These are phyloP conservation scores for Apoderus coryli DNA, from an alignment of 2,888 invertebrate genomes.

Conservation along the genomic window DNA sequence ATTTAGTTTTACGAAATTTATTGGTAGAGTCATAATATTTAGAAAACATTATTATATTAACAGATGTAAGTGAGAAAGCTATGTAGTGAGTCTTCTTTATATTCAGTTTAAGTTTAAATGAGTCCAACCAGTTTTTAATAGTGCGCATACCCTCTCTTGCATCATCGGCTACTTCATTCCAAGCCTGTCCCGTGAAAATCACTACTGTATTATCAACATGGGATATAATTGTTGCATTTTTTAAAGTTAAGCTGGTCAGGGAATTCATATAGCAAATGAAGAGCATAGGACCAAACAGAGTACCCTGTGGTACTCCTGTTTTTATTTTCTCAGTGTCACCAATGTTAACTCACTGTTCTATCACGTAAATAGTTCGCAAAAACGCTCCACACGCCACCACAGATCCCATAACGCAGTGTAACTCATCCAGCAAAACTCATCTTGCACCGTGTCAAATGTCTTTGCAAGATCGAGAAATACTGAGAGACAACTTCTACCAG, in stretches of 20 bases:
- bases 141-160: neutral
- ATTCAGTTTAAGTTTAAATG: conserved; percentile 4
- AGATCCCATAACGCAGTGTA: too few species aligned
- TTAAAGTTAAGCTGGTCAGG: neutral
- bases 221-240: conserved; percentile 2
- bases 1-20: too few species aligned
- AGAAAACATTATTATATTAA: too few species aligned
- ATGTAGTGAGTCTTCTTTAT: conserved; percentile 5
- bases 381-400: too few species aligned
- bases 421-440: neutral
- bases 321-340: conserved; percentile 2
- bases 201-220: conserved; percentile 6
- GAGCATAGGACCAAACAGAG: conserved; percentile 1
- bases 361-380: too few species aligned
- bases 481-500: neutral
- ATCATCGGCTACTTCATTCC: neutral
- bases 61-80: too few species aligned
- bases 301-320: conserved; percentile 1
- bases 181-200: conserved; percentile 4
- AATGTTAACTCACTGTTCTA: neutral
- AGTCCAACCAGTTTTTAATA: conserved; percentile 7
- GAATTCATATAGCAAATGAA: conserved; percentile 5
- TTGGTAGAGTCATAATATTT: too few species aligned
- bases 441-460: neutral
- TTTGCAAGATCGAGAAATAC: conserved; percentile 2